Conservation (phyloP, 2,113 vertebrate species). For the Clinocottus analis region DNA sequence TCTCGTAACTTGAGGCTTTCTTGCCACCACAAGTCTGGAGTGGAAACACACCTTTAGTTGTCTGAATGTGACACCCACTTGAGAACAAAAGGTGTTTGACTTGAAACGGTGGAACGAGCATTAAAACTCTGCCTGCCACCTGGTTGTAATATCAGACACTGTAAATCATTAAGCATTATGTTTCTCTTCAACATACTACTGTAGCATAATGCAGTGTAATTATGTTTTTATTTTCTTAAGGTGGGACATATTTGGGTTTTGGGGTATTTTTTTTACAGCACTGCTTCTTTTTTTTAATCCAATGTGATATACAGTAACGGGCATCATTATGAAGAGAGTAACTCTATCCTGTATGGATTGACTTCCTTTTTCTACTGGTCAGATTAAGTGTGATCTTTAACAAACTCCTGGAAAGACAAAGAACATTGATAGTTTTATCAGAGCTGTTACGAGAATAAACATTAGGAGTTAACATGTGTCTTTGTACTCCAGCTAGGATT, state of each 20-base stretch:
- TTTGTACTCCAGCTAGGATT: neutral
- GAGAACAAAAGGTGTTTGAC: slow-evolving; percentile 66
- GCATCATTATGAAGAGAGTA: neutral
- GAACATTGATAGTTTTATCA: neutral
- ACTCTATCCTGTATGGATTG: neutral
- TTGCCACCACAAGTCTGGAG: slow-evolving; percentile 27
- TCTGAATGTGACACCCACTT: slow-evolving; percentile 60
- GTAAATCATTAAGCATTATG: slow-evolving; percentile 69
- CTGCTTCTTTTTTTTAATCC: neutral
- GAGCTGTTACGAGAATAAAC: neutral
- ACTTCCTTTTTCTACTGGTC: slow-evolving; percentile 45
- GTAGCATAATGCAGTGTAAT: neutral
- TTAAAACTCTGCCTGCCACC: slow-evolving; percentile 68
- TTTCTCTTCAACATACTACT: slow-evolving; percentile 13
- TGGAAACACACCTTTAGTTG: slow-evolving; percentile 62
- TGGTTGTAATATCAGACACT: slow-evolving; percentile 67
- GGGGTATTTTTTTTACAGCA: neutral
- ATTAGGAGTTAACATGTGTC: neutral
- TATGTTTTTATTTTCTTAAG: neutral
- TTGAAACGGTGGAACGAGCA: slow-evolving; percentile 49
- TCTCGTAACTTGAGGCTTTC: slow-evolving; percentile 45
- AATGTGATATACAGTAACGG: neutral
- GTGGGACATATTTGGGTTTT: neutral
- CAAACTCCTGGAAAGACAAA: slow-evolving; percentile 22
- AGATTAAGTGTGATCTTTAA: slow-evolving; percentile 25